A percentile compares a stretch with the other conserved stretches of the same genome.
phyloP scores from a whole-genome alignment of 2,113 vertebrate genomes.

The Stomatorhinus ivindoensis region DNA sequence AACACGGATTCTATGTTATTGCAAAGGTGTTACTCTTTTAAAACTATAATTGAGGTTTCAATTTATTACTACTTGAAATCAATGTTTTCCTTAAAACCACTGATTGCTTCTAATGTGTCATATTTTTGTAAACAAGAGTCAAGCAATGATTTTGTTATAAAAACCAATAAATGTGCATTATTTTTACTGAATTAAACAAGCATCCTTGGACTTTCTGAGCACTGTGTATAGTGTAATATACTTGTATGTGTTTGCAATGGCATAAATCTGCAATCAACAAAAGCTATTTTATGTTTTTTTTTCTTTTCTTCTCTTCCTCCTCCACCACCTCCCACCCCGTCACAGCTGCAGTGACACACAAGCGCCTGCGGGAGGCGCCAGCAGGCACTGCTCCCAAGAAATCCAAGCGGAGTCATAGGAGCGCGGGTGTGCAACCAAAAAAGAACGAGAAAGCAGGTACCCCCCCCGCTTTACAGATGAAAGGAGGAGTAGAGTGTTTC shows the following conservation, averaged over 20 bases:
- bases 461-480: not conserved
- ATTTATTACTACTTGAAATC: not conserved
- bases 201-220: not conserved
- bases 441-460: constrained; percentile 87
- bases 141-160: not conserved
- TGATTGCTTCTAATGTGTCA: not conserved
- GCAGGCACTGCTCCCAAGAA: constrained; percentile 78
- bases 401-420: constrained; percentile 90
- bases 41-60: not conserved
- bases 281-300: not conserved
- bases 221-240: not conserved
- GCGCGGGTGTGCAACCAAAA: constrained; percentile 75
- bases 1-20: not conserved
- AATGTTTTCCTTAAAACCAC: not conserved
- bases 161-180: not conserved
- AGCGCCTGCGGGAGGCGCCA: constrained; percentile 79
- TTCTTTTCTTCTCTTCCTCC: not conserved
- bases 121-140: not conserved
- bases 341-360: constrained; percentile 74
- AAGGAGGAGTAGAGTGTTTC: not conserved
- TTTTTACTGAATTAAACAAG: not conserved
- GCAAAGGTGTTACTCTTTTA: not conserved
- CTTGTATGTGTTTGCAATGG: not conserved
- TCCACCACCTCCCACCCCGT: not conserved
- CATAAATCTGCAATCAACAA: not conserved